Percentiles rank a stretch among this genome's conserved stretches.
Evolutionary conservation across 2,888 invertebrate genomes (phyloP).

Genomic region (Lasius fuliginosus): DNA sequence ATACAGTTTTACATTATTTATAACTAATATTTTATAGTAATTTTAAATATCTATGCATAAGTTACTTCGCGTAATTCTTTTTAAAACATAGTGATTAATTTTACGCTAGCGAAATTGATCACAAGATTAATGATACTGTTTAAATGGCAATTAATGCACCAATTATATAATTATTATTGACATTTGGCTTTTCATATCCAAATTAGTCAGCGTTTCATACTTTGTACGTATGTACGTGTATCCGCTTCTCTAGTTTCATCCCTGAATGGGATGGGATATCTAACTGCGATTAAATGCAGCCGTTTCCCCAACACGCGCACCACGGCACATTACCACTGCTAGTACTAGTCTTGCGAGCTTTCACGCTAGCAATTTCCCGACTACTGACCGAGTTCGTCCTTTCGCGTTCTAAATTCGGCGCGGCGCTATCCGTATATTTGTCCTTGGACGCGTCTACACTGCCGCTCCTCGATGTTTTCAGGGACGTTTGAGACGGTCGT

Average conservation of each 20-base stretch:
- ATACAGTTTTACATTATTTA: neutral
- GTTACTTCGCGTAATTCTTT: neutral
- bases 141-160: neutral
- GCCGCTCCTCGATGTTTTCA: conserved; percentile 78
- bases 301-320: conserved; percentile 95
- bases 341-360: conserved; percentile 89
- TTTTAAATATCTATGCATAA: neutral
- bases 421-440: conserved; percentile 77
- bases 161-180: neutral
- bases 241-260: neutral
- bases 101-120: conserved; percentile 11
- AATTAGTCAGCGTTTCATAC: neutral
- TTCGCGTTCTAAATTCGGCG: conserved; percentile 88
- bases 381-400: conserved; percentile 90
- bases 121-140: neutral
- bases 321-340: conserved; percentile 92
- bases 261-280: conserved; percentile 10
- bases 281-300: conserved; percentile 88
- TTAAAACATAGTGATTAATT: neutral
- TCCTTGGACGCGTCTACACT: conserved; percentile 76
- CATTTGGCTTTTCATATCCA: neutral
- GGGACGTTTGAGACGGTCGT: conserved; percentile 79
- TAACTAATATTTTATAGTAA: neutral
- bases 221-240: neutral
- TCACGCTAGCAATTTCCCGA: conserved; percentile 86